These are phyloP conservation scores for Drosophila watanabei DNA, from an alignment of 1,140 invertebrate genomes.

Conservation along the genomic window DNA sequence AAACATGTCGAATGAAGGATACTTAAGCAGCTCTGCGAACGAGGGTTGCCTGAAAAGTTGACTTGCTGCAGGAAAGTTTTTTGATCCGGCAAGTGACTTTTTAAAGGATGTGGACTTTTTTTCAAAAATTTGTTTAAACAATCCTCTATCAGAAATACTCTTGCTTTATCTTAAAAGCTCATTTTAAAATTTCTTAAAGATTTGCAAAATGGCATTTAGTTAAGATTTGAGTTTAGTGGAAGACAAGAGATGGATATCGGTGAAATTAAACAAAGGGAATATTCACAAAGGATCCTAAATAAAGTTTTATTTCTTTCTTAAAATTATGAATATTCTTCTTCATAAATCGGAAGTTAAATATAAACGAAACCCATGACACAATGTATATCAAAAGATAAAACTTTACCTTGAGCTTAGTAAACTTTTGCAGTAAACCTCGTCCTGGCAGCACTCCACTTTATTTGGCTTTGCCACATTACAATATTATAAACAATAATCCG, in stretches of 20 bases:
- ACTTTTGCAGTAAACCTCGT: constrained; percentile 22
- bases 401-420: background rate
- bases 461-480: constrained; percentile 48
- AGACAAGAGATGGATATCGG: background rate
- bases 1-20: constrained; percentile 66
- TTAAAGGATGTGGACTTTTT: constrained; percentile 2
- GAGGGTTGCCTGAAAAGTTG: constrained; percentile 63
- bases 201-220: background rate
- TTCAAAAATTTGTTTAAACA: constrained; percentile 16
- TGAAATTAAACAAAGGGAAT: no score
- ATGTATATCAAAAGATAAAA: background rate
- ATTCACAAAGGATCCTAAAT: no score
- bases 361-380: background rate
- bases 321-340: background rate
- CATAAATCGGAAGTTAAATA: background rate
- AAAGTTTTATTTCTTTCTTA: background rate
- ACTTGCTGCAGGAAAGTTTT: constrained; percentile 6
- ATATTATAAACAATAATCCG: constrained; percentile 63
- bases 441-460: constrained; percentile 22
- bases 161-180: background rate
- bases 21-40: constrained; percentile 41
- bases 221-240: background rate
- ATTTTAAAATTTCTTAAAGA: background rate
- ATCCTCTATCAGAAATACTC: background rate
- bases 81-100: constrained; percentile 13